These are phyloP conservation scores for Campoplex capitator DNA, from an alignment of 2,888 invertebrate genomes.

Conservation along the genomic window DNA sequence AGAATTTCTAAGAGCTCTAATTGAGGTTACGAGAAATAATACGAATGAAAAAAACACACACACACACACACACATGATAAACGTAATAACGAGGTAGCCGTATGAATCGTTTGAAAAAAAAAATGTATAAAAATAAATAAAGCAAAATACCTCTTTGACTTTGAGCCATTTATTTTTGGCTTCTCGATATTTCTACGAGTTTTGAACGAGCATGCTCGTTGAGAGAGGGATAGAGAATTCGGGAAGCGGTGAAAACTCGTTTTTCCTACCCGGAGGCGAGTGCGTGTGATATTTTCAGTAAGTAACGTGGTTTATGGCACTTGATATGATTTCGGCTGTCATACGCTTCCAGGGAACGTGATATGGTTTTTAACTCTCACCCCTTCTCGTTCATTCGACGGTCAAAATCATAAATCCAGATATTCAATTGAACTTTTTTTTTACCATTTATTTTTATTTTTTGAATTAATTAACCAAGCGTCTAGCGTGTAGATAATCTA, in stretches of 20 bases:
- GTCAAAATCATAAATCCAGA: not conserved
- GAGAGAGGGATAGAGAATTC: not conserved
- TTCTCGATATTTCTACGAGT: not conserved
- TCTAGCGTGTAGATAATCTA: too few relatives aligned
- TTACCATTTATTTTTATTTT: not conserved
- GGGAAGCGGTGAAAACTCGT: not conserved
- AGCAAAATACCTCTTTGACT: not conserved
- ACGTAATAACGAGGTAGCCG: not conserved
- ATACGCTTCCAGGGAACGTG: not conserved
- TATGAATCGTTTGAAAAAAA: not conserved
- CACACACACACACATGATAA: not conserved
- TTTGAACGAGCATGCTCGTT: not conserved
- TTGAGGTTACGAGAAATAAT: not conserved
- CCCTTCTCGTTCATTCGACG: not conserved
- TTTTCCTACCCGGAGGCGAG: constrained; percentile 1
- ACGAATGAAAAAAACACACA: not conserved
- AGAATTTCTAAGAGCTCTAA: not conserved
- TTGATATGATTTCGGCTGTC: constrained; percentile 21
- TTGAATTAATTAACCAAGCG: not conserved
- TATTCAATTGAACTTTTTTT: not conserved
- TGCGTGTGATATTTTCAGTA: constrained; percentile 17
- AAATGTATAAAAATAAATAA: not conserved
- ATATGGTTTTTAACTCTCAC: not conserved
- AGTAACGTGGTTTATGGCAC: constrained; percentile 10
- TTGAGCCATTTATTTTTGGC: not conserved